Conservation (phyloP, 1,140 invertebrate genomes). For the Nasonia vitripennis region DNA sequence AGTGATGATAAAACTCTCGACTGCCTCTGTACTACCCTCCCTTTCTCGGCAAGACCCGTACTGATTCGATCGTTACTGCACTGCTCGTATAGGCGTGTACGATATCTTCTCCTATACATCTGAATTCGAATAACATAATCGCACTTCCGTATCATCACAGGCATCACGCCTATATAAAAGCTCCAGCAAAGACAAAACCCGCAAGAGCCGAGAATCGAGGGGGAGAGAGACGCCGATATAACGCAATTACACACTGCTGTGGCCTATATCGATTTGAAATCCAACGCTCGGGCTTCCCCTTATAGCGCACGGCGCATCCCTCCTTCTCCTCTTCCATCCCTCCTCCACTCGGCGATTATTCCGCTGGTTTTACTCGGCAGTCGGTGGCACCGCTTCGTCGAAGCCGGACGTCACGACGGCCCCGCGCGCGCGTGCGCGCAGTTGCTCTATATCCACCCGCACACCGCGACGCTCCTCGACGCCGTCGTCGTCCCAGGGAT, state of each 20-base stretch:
- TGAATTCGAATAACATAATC: too few relatives aligned
- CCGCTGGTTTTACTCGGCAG: conserved; percentile 4
- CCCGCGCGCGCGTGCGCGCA: neutral
- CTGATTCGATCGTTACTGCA: neutral
- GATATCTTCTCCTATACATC: too few relatives aligned
- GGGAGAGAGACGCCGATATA: neutral
- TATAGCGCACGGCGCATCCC: neutral
- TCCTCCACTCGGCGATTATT: neutral
- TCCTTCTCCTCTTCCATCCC: neutral
- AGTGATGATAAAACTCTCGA: neutral
- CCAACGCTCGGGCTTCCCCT: neutral
- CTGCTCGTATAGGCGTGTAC: neutral
- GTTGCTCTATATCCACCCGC: neutral
- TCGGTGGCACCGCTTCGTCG: conserved; percentile 37
- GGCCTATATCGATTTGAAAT: conserved; percentile 1
- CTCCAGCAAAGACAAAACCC: neutral
- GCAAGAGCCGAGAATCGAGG: neutral
- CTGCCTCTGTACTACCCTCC: neutral
- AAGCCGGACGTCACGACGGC: conserved; percentile 15
- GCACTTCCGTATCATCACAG: too few relatives aligned
- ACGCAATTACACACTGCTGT: neutral
- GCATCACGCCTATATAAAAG: neutral
- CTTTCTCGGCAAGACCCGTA: neutral
- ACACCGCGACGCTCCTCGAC: too few relatives aligned
- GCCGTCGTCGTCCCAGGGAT: too few relatives aligned